These are phyloP conservation scores for Notocelia uddmanniana DNA, from an alignment of 2,888 invertebrate genomes.

Conservation along the genomic window DNA sequence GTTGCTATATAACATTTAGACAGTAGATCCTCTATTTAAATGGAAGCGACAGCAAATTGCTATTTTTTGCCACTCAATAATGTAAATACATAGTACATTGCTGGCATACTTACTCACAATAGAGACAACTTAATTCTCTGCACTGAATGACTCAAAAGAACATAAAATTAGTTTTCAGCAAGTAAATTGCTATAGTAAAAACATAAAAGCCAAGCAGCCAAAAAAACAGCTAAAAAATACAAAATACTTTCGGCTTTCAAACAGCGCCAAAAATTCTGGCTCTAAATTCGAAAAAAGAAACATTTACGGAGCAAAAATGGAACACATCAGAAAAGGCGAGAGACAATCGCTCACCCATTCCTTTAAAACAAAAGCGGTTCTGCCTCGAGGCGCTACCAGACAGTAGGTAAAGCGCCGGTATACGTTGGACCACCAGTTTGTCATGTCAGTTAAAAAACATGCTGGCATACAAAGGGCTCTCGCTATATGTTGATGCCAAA, in stretches of 20 bases:
- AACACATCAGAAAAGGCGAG: slow-evolving; percentile 63
- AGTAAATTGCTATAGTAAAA: background rate
- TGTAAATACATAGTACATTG: too few relatives aligned
- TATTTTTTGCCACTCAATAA: too few relatives aligned
- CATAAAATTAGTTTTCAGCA: background rate
- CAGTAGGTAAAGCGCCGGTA: slow-evolving; percentile 61
- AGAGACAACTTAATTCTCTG: background rate
- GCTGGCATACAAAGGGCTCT: slow-evolving; percentile 38
- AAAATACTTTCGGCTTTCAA: background rate
- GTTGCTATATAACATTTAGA: too few relatives aligned
- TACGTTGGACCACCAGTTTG: slow-evolving; percentile 55
- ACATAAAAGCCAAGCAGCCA: background rate
- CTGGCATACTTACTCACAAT: too few relatives aligned
- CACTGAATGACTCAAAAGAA: background rate
- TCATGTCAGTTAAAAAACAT: slow-evolving; percentile 42
- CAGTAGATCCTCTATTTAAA: too few relatives aligned
- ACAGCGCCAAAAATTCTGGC: slow-evolving; percentile 1
- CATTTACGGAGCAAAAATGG: slow-evolving; percentile 34
- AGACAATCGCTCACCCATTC: slow-evolving; percentile 76
- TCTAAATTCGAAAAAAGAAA: slow-evolving; percentile 37
- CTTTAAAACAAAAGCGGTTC: slow-evolving; percentile 72
- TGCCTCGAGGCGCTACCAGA: slow-evolving; percentile 69
- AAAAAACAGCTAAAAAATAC: background rate
- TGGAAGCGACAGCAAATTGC: too few relatives aligned
- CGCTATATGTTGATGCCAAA: slow-evolving; percentile 25